Base-by-base conservation (phyloP, 2,888 invertebrate species). In the Heliconius sara region DNA sequence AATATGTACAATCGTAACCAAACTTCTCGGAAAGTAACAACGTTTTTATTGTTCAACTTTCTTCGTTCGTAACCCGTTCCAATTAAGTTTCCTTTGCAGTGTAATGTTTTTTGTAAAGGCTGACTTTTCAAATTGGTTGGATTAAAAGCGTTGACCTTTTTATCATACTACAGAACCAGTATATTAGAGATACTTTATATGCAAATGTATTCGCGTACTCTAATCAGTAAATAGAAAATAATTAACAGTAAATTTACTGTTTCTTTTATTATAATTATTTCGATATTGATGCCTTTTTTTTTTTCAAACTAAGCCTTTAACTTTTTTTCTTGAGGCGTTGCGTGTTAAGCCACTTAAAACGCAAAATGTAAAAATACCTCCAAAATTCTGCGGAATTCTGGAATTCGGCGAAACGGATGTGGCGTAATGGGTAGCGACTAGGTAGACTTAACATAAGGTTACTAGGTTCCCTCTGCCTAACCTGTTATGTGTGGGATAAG, bases 71-170 rank as follows among this genome's bases (percentile, higher is more conserved):
- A 86, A 89, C 60, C 86, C 89, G 84, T 80, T 87, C 77, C 81
- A 86, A 81, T 83, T 77, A 22, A 84, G 85, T 80, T 67, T 60
- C 63, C 30, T 34, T 39, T 63, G 75, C 68, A 43, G 22, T 63
- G 16, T 47, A 60, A 19, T n/a, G 25, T 57, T 68, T 68, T 52
- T 34, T 76, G 77, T 76, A 77, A 12, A 71, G 75, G 27, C 47
- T 25, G 39, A 78, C 78, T 86, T 84, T 83, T 84, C 10, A 82
- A 85, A 84, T 87, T 83, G 27, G 83, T 79, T 78, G 88, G 86
- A 77, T 90, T 84, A 88, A 86, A 89, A 86, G 86, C 92, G 83
- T 91, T 92, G 91, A 91, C 91, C 91, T 88, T 86, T 84, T 78
- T 81, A 73, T 73, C 73, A 60, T 25, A 60, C 57, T 73, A 73